A percentile compares a stretch with the other conserved stretches of the same genome.
These are phyloP conservation scores for Gallinago solitaria DNA, from an alignment of 2,797 vertebrate genomes.

Conservation along the genomic window DNA sequence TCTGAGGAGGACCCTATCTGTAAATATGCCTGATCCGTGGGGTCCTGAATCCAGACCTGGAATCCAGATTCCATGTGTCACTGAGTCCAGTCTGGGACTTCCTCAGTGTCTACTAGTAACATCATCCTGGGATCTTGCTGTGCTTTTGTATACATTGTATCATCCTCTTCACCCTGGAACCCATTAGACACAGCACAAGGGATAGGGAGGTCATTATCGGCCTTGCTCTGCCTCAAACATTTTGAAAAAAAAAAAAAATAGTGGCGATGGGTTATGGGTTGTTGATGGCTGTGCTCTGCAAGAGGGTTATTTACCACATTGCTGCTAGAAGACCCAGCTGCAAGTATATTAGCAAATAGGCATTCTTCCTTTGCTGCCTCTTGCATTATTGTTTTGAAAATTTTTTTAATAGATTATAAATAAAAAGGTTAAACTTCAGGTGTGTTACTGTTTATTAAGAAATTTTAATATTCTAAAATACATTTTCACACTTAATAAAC, in stretches of 20 bases:
- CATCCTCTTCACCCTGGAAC: neutral
- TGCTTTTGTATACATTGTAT: neutral
- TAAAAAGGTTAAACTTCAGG: neutral
- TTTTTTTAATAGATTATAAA: neutral
- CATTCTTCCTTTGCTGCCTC: neutral
- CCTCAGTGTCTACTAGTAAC: neutral
- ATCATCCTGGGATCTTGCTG: neutral
- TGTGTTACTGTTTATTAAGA: neutral
- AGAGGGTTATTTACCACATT: neutral
- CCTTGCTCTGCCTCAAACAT: neutral
- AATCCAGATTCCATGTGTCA: too few relatives aligned
- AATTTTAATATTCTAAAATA: neutral
- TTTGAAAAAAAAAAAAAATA: neutral
- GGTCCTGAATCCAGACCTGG: too few relatives aligned
- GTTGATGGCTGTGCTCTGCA: neutral
- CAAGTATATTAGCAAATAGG: neutral
- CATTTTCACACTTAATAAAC: neutral
- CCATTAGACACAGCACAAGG: neutral
- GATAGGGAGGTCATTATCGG: neutral
- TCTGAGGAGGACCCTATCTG: too few relatives aligned
- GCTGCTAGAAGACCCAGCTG: neutral
- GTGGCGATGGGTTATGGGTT: accelerated
- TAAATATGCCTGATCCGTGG: too few relatives aligned
- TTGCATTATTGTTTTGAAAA: neutral
- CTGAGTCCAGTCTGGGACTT: too few relatives aligned